phyloP scores from a whole-genome alignment of 1,140 invertebrate genomes.

The Pseudomyrmex gracilis region DNA sequence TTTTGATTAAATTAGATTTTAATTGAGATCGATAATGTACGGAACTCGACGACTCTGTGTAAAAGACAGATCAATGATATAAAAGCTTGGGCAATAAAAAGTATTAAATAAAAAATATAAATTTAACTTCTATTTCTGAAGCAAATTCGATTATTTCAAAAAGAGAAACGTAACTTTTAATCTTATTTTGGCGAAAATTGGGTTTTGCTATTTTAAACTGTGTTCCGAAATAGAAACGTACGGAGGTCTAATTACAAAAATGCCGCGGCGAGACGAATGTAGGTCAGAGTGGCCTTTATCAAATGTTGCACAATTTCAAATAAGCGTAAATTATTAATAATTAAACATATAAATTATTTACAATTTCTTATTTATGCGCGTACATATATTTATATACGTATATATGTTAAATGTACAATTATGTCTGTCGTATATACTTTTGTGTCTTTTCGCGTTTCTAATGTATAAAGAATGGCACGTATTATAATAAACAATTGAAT shows the following conservation, averaged over 20 bases:
- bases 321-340: neutral
- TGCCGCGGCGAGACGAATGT: conserved; percentile 1
- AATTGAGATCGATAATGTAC: neutral
- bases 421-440: too few relatives aligned
- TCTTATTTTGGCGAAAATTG: conserved; percentile 17
- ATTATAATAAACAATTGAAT: neutral
- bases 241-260: conserved; percentile 18
- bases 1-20: neutral
- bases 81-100: neutral
- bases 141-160: neutral
- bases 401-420: neutral
- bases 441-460: neutral
- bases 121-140: conserved; percentile 2
- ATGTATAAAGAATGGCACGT: neutral
- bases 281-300: neutral
- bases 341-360: neutral
- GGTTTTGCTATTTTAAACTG: neutral
- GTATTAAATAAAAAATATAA: too few relatives aligned
- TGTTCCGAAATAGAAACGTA: neutral
- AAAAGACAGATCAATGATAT: neutral
- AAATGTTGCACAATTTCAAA: neutral
- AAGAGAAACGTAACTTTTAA: neutral
- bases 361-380: too few relatives aligned
- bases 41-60: neutral
- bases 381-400: neutral